Percentiles rank a stretch among this genome's conserved stretches.
phyloP scores from a whole-genome alignment of 53 echinoderm and acorn worm species.

The Apostichopus leukothele region DNA sequence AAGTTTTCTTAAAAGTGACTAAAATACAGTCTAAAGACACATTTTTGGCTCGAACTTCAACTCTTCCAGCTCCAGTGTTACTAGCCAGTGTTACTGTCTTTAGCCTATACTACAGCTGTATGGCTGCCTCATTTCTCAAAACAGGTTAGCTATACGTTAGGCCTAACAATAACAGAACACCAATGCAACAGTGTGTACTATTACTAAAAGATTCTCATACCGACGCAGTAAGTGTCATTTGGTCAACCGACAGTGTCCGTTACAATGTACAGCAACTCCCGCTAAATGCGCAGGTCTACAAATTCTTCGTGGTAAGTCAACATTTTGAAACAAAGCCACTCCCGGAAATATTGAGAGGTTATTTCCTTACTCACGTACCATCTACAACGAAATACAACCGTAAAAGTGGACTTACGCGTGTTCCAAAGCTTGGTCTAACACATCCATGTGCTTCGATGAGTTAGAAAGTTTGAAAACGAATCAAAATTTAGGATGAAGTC shows the following conservation, averaged over 20 bases:
- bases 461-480: conserved; percentile 86
- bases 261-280: background rate
- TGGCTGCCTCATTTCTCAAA: too few relatives aligned
- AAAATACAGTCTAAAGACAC: too few relatives aligned
- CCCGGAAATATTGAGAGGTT: conserved; percentile 42
- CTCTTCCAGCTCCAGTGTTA: too few relatives aligned
- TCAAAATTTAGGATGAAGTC: conserved; percentile 89
- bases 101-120: background rate
- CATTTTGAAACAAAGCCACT: conserved; percentile 29
- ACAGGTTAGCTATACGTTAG: too few relatives aligned
- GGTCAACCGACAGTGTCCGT: background rate
- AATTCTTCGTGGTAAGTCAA: background rate
- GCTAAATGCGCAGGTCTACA: background rate
- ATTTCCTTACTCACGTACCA: background rate
- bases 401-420: conserved; percentile 70
- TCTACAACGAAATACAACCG: background rate
- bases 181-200: too few relatives aligned
- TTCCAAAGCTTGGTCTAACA: conserved; percentile 89
- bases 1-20: too few relatives aligned
- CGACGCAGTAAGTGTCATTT: too few relatives aligned
- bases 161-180: too few relatives aligned
- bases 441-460: conserved; percentile 93
- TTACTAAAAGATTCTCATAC: too few relatives aligned
- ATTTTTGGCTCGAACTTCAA: too few relatives aligned
- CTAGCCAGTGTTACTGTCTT: background rate